Percentiles rank a stretch among this genome's conserved stretches.
Conservation (phyloP, 2,888 invertebrate species). For the Globia sparganii region DNA sequence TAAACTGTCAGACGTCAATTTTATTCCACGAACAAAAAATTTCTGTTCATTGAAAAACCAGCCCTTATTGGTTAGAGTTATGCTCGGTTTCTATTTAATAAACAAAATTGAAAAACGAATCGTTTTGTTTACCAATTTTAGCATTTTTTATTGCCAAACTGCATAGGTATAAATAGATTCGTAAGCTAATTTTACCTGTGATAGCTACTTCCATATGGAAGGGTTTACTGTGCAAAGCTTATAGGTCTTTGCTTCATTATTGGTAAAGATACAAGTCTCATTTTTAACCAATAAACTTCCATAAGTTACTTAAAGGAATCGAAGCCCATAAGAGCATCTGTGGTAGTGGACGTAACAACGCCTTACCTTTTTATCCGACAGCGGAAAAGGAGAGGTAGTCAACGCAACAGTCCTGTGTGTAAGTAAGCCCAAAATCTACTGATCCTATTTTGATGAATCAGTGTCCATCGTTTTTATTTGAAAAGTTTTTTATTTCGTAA, state of each 20-base stretch:
- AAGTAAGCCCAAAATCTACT: neutral
- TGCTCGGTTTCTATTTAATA: neutral
- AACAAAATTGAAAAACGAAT: neutral
- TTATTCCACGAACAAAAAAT: too few species aligned
- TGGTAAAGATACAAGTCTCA: neutral
- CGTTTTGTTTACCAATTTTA: neutral
- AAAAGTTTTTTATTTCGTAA: neutral
- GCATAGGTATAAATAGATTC: neutral
- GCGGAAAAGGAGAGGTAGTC: neutral
- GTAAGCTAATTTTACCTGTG: neutral
- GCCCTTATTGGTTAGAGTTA: too few species aligned
- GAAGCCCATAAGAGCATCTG: slow-evolving; percentile 17
- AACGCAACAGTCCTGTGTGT: neutral
- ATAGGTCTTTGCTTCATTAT: too few species aligned
- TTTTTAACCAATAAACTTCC: neutral
- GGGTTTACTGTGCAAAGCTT: too few species aligned
- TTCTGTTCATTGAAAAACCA: too few species aligned
- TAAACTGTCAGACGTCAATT: too few species aligned
- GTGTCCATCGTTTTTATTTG: neutral
- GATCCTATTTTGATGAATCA: neutral
- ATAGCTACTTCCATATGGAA: neutral
- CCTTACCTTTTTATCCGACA: neutral
- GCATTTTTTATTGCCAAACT: neutral
- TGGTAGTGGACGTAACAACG: neutral
- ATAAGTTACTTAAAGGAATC: neutral